These are phyloP conservation scores for Drosophila infuscata DNA, from an alignment of 2,888 invertebrate species.

Conservation along the genomic window DNA sequence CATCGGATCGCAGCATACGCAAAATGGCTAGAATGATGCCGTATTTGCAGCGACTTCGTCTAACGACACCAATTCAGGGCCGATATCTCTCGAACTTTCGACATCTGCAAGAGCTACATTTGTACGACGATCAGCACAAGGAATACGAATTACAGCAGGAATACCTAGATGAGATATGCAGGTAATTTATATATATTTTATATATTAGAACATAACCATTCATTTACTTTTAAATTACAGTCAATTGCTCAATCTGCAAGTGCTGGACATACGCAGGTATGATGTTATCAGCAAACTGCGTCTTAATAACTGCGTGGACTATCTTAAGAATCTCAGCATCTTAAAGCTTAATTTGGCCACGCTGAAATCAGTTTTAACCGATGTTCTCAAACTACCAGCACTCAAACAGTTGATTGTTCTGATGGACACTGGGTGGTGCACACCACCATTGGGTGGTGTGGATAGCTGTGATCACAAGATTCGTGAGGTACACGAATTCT, in stretches of 20 bases:
- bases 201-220: too few relatives aligned
- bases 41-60: conserved; percentile 65
- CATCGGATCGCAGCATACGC: conserved; percentile 67
- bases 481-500: conserved; percentile 77
- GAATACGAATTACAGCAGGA: conserved; percentile 73
- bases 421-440: conserved; percentile 71
- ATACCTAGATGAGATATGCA: conserved; percentile 73
- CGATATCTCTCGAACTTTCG: conserved; percentile 66
- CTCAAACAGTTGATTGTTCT: conserved; percentile 72
- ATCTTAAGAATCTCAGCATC: conserved; percentile 64
- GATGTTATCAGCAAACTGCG: conserved; percentile 70
- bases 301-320: conserved; percentile 66
- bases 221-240: conserved; percentile 17
- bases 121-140: conserved; percentile 77
- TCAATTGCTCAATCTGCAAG: conserved; percentile 59
- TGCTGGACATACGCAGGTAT: conserved; percentile 76
- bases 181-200: conserved; percentile 27
- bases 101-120: conserved; percentile 72
- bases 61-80: conserved; percentile 76
- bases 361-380: conserved; percentile 66
- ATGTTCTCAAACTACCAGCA: conserved; percentile 69
- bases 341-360: conserved; percentile 78
- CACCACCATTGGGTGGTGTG: conserved; percentile 59
- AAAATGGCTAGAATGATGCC: conserved; percentile 72
- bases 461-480: conserved; percentile 78